These are phyloP conservation scores for Pachypanchax playfairii DNA, from an alignment of 2,113 vertebrate species.

Conservation along the genomic window DNA sequence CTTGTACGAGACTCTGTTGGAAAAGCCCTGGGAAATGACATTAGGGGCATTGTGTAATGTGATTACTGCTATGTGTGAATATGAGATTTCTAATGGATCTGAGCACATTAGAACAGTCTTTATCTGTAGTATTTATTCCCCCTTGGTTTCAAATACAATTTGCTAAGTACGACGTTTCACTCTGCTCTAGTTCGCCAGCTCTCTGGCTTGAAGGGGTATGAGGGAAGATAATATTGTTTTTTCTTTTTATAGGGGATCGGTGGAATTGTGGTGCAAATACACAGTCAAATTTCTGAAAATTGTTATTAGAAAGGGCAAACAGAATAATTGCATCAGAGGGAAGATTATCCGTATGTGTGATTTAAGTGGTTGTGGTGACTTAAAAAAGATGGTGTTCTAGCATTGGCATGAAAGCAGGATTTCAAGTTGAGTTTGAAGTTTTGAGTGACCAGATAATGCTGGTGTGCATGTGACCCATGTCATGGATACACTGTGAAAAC, in stretches of 20 bases:
- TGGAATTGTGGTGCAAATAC: slow-evolving; percentile 21
- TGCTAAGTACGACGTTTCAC: slow-evolving; percentile 78
- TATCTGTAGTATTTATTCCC: slow-evolving; percentile 83
- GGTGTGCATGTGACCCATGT: no score
- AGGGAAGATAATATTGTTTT: slow-evolving; percentile 59
- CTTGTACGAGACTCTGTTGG: slow-evolving; percentile 58
- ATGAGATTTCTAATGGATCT: slow-evolving; percentile 86
- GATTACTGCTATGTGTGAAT: slow-evolving; percentile 81
- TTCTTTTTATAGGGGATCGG: slow-evolving; percentile 13
- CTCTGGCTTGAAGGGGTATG: slow-evolving; percentile 51
- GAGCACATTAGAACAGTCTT: slow-evolving; percentile 81
- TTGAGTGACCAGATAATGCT: no score
- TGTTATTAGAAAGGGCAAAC: slow-evolving; percentile 50
- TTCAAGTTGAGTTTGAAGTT: no score
- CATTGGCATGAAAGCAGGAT: no score
- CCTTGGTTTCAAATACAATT: slow-evolving; percentile 79
- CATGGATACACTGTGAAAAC: no score
- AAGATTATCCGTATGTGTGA: neutral
- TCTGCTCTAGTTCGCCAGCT: slow-evolving; percentile 58
- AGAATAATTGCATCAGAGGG: slow-evolving; percentile 10
- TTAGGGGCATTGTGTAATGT: slow-evolving; percentile 81
- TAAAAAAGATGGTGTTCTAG: neutral
- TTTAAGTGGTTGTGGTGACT: neutral
- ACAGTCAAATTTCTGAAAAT: slow-evolving; percentile 58
- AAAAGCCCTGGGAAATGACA: slow-evolving; percentile 78